These are phyloP conservation scores for Cenopis cana DNA, from an alignment of 2,888 invertebrate species.

Conservation along the genomic window DNA sequence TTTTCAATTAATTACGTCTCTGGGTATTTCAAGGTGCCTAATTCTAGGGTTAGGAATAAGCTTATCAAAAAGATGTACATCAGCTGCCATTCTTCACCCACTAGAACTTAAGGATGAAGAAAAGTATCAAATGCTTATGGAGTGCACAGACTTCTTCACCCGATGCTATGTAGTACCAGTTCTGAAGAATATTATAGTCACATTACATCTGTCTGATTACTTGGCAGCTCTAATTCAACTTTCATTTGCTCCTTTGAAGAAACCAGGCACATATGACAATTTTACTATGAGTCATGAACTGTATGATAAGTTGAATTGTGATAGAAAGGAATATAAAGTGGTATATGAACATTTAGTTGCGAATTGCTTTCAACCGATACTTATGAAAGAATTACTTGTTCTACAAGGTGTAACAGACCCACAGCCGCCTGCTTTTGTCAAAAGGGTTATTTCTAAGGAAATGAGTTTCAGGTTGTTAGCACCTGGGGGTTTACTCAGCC, in stretches of 20 bases:
- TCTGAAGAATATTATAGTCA: constrained; percentile 83
- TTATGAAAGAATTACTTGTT: constrained; percentile 89
- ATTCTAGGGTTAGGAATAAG: constrained; percentile 87
- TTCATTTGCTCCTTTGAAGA: constrained; percentile 87
- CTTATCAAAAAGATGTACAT: constrained; percentile 72
- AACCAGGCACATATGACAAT: constrained; percentile 77
- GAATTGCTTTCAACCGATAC: constrained; percentile 85
- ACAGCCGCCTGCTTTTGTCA: constrained; percentile 86
- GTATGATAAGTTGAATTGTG: constrained; percentile 78
- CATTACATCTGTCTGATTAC: constrained; percentile 85
- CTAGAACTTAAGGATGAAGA: constrained; percentile 75
- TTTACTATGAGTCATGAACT: constrained; percentile 85
- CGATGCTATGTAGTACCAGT: constrained; percentile 78
- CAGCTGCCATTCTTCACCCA: constrained; percentile 61
- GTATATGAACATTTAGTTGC: constrained; percentile 81
- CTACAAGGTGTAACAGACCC: constrained; percentile 83
- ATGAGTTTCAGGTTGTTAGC: constrained; percentile 85
- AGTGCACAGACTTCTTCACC: constrained; percentile 78
- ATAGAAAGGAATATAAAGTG: constrained; percentile 79
- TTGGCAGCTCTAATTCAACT: constrained; percentile 89
- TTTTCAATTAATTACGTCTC: constrained; percentile 86
- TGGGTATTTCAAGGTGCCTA: constrained; percentile 88
- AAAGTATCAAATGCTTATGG: constrained; percentile 80
- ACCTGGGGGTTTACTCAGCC: constrained; percentile 86
- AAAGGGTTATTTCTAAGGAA: constrained; percentile 84